Conservation (phyloP, 2,797 vertebrate genomes). For the Dendrocincla fuliginosa region DNA sequence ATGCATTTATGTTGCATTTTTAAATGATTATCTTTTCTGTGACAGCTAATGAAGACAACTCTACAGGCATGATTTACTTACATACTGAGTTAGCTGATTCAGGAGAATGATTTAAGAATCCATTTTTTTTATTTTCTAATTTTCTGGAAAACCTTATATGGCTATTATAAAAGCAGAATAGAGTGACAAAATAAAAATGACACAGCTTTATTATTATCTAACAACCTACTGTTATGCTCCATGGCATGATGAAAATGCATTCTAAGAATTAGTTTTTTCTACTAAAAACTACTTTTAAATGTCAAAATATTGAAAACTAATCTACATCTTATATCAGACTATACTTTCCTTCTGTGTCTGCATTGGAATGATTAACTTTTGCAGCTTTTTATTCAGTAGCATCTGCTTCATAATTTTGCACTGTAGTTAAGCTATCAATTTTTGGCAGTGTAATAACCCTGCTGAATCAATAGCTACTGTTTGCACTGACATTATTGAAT, state of each 20-base stretch:
- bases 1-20: not conserved
- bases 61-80: not conserved
- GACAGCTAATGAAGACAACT: not conserved
- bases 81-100: not conserved
- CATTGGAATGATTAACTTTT: conserved; percentile 64
- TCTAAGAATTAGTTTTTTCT: not conserved
- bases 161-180: not conserved
- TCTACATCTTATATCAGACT: conserved; percentile 11
- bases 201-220: not conserved
- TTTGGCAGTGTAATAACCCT: conserved; percentile 41
- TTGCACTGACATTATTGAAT: conserved; percentile 49
- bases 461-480: conserved; percentile 57
- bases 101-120: not conserved
- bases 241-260: not conserved
- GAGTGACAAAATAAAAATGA: not conserved
- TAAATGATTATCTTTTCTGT: not conserved
- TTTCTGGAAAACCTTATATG: not conserved
- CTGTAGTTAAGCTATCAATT: conserved; percentile 59
- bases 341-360: conserved; percentile 25
- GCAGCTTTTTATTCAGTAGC: conserved; percentile 52
- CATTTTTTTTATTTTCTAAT: not conserved
- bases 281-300: conserved; percentile 40
- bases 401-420: conserved; percentile 66
- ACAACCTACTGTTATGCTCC: not conserved
- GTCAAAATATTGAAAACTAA: conserved; percentile 57